Percentiles rank a stretch among this genome's conserved stretches.
Conservation (phyloP, 2,888 invertebrate genomes). For the Lasioglossum figueresi region DNA sequence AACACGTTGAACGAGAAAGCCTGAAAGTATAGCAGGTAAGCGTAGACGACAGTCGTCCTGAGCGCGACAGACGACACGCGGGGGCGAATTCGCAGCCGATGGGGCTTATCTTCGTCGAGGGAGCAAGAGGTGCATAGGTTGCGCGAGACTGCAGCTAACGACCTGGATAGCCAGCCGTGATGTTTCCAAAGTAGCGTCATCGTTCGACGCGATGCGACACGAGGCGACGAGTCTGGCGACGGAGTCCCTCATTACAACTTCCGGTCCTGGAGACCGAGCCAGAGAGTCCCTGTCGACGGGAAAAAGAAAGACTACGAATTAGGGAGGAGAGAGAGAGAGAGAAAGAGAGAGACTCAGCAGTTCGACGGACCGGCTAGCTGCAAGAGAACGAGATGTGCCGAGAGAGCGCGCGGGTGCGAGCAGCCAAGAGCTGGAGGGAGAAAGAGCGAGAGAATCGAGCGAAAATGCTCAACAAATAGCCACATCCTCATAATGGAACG, state of each 20-base stretch:
- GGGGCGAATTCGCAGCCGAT: neutral
- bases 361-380: conserved; percentile 24
- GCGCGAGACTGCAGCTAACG: conserved; percentile 60
- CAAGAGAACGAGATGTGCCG: conserved; percentile 51
- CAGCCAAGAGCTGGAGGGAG: conserved; percentile 45
- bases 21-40: neutral
- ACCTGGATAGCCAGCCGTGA: conserved; percentile 73
- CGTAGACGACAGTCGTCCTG: neutral
- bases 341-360: conserved; percentile 29
- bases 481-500: conserved; percentile 83
- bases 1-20: neutral
- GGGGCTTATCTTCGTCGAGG: neutral
- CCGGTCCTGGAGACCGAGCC: conserved; percentile 76
- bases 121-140: neutral
- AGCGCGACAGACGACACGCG: neutral
- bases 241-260: conserved; percentile 82
- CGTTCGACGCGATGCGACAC: conserved; percentile 69
- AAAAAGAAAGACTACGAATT: conserved; percentile 5
- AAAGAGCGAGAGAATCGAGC: conserved; percentile 65
- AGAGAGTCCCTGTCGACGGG: conserved; percentile 35
- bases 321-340: conserved; percentile 7
- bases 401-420: conserved; percentile 31
- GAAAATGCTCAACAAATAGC: conserved; percentile 81
- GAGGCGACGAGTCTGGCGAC: conserved; percentile 78
- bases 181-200: conserved; percentile 80